phyloP scores from a whole-genome alignment of 2,113 vertebrate genomes.

The Macroglossus sobrinus region DNA sequence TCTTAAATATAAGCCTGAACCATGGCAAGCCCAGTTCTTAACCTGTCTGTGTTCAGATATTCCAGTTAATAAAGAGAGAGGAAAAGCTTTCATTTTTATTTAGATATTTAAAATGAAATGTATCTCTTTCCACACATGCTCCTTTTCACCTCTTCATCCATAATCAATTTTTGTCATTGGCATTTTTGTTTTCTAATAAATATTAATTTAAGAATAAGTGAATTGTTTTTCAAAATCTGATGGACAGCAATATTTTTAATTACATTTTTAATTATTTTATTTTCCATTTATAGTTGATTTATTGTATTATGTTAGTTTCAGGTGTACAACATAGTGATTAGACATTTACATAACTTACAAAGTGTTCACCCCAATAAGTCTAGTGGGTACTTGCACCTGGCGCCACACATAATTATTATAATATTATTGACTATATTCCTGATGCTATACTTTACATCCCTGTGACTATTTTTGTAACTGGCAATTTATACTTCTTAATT shows the following conservation, averaged over 20 bases:
- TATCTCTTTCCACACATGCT: not conserved
- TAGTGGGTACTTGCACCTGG: no score
- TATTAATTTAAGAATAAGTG: not conserved
- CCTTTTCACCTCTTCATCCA: not conserved
- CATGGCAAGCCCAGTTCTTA: not conserved
- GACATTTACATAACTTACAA: no score
- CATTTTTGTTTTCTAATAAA: conserved; percentile 27
- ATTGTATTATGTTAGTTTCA: no score
- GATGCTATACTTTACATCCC: no score
- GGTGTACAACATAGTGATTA: no score
- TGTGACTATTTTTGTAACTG: no score
- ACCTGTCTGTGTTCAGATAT: not conserved
- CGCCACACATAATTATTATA: no score
- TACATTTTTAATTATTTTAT: no score
- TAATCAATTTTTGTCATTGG: not conserved
- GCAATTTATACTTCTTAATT: no score
- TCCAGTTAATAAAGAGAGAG: not conserved
- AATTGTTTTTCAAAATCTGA: not conserved
- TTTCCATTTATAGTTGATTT: no score
- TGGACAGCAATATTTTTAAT: not conserved
- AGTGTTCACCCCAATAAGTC: no score
- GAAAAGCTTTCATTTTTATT: not conserved
- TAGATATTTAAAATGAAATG: not conserved
- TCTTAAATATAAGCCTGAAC: not conserved
- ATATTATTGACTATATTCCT: no score